Percentiles rank a stretch among this genome's conserved stretches.
phyloP scores from a whole-genome alignment of 2,797 vertebrate species.

The Miichthys miiuy region DNA sequence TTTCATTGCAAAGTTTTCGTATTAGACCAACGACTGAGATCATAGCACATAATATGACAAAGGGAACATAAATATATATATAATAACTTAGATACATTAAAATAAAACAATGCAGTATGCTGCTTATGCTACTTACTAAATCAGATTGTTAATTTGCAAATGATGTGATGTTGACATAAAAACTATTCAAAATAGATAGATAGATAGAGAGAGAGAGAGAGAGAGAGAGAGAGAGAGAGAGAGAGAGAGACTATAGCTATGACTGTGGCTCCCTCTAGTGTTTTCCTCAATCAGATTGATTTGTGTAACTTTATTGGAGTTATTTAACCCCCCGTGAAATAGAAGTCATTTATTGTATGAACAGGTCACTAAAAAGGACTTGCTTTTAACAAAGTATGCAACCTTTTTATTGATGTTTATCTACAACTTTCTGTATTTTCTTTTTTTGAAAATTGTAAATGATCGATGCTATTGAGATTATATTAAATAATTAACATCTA shows the following conservation, averaged over 20 bases:
- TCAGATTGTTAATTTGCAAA: neutral
- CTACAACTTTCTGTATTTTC: neutral
- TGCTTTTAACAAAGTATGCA: no score
- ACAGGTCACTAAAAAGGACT: neutral
- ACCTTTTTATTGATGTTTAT: neutral
- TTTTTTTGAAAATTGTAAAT: neutral
- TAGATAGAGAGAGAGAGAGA: neutral
- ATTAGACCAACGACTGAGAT: neutral
- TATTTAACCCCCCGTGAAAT: neutral
- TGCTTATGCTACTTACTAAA: neutral
- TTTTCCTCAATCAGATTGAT: neutral
- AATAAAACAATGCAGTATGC: neutral
- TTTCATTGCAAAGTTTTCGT: neutral
- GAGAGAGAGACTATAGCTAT: conserved; percentile 2
- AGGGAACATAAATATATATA: neutral
- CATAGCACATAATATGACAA: neutral
- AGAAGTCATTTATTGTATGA: neutral
- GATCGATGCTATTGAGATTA: neutral
- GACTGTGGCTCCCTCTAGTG: conserved; percentile 66
- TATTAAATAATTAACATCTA: neutral
- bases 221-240: no score
- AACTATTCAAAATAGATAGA: neutral
- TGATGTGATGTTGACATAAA: neutral
- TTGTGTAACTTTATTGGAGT: neutral
- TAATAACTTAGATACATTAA: no score